Evolutionary conservation across 2,888 invertebrate species (phyloP).

Genomic region (Amiota communis): DNA sequence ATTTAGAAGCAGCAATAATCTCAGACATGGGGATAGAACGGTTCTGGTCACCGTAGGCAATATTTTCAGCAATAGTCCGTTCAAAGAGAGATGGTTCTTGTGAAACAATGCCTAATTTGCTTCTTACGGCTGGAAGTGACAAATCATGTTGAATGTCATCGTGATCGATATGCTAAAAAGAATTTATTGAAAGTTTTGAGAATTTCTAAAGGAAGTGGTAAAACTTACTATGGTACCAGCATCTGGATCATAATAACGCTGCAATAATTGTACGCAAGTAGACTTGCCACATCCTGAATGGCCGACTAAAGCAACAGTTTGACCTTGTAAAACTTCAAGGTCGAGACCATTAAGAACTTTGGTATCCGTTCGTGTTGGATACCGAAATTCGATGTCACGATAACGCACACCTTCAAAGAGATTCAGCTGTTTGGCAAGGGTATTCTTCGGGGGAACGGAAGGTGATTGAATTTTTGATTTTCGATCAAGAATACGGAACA

Average conservation of each 20-base stretch:
- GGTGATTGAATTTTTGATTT: conserved; percentile 76
- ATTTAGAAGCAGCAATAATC: conserved; percentile 82
- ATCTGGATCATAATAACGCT: conserved; percentile 85
- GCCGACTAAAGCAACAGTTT: conserved; percentile 83
- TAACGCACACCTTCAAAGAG: conserved; percentile 74
- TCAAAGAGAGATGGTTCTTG: conserved; percentile 92
- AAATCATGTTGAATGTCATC: conserved; percentile 77
- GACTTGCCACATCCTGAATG: conserved; percentile 88
- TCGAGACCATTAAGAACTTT: conserved; percentile 83
- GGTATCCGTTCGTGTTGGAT: conserved; percentile 85
- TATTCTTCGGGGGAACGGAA: conserved; percentile 60
- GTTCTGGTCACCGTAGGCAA: conserved; percentile 88
- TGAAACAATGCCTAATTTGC: conserved; percentile 86
- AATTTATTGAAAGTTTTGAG: not conserved
- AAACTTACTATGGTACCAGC: conserved; percentile 77
- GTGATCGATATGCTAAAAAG: conserved; percentile 73
- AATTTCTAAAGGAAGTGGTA: not conserved
- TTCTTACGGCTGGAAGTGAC: conserved; percentile 79
- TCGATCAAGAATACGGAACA: conserved; percentile 79
- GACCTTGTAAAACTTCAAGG: conserved; percentile 79
- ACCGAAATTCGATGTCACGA: conserved; percentile 82
- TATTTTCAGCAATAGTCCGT: conserved; percentile 87
- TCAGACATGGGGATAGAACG: conserved; percentile 80
- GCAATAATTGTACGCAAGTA: conserved; percentile 85
- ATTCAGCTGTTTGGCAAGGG: conserved; percentile 65